A percentile compares a stretch with the other conserved stretches of the same genome.
Conservation (phyloP, 2,797 vertebrate species). For the Salarias fasciatus region DNA sequence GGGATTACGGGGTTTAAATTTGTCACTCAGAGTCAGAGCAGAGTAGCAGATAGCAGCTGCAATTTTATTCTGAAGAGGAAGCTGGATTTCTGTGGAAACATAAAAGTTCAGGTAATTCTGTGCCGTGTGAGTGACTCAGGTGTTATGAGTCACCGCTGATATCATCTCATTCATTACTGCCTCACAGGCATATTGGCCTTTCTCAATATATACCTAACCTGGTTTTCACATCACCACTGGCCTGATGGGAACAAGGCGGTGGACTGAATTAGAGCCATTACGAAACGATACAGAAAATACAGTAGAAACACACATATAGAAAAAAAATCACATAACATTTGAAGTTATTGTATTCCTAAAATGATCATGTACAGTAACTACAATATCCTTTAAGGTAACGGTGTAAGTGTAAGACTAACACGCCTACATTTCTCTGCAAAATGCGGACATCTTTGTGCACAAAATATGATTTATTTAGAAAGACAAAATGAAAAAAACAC, state of each 20-base stretch:
- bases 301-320: no score
- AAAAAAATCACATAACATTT: no score
- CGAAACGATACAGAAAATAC: slow-evolving; percentile 21
- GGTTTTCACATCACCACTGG: slow-evolving; percentile 48
- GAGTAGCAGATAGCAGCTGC: slow-evolving; percentile 54
- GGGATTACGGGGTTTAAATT: slow-evolving; percentile 73
- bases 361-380: no score
- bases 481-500: no score
- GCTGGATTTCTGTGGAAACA: slow-evolving; percentile 59
- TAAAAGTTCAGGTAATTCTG: slow-evolving; percentile 45
- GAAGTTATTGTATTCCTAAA: no score
- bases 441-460: no score
- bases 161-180: slow-evolving; percentile 60
- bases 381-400: no score
- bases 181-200: slow-evolving; percentile 20
- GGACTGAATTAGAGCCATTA: slow-evolving; percentile 17
- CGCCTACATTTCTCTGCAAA: no score
- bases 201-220: slow-evolving; percentile 36
- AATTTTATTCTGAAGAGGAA: slow-evolving; percentile 40
- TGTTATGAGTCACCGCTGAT: slow-evolving; percentile 67
- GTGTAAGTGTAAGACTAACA: no score
- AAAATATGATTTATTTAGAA: no score
- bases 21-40: slow-evolving; percentile 66
- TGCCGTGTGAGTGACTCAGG: slow-evolving; percentile 54
- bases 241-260: slow-evolving; percentile 1